phyloP scores from a whole-genome alignment of 2,797 vertebrate genomes.

The Lutra lutra region DNA sequence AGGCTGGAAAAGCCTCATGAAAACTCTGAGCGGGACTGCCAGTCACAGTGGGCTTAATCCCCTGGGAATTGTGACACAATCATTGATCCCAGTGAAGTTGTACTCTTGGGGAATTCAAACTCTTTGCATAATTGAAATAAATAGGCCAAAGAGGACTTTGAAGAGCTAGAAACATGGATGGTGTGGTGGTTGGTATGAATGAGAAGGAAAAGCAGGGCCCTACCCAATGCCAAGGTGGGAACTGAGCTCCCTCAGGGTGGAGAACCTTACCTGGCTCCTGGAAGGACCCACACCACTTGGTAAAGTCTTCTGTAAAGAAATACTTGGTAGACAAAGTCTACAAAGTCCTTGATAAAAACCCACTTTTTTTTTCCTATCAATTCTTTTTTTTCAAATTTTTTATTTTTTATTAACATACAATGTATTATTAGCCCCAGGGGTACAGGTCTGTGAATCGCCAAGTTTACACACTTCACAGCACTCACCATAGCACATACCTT shows the following conservation, averaged over 20 bases:
- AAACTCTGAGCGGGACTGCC: not conserved
- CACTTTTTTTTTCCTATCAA: not conserved
- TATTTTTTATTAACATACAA: no score
- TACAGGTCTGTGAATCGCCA: no score
- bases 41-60: not conserved
- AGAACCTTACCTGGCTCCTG: not conserved
- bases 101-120: conserved; percentile 55
- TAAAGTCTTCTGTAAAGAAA: not conserved
- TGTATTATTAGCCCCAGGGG: no score
- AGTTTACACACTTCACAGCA: no score
- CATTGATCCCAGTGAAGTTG: not conserved
- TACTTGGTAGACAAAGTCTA: not conserved
- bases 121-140: conserved; percentile 58
- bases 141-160: conserved; percentile 40
- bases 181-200: conserved; percentile 29
- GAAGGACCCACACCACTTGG: not conserved
- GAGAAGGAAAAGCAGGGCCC: not conserved
- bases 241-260: not conserved
- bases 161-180: conserved; percentile 50
- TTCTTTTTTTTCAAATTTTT: no score
- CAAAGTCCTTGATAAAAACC: not conserved
- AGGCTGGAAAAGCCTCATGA: conserved; percentile 21
- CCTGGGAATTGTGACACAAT: not conserved
- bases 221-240: not conserved
- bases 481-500: no score